A percentile compares a stretch with the other conserved stretches of the same genome.
Evolutionary conservation across 2,797 vertebrate species (phyloP).

Genomic region (Merluccius polli): DNA sequence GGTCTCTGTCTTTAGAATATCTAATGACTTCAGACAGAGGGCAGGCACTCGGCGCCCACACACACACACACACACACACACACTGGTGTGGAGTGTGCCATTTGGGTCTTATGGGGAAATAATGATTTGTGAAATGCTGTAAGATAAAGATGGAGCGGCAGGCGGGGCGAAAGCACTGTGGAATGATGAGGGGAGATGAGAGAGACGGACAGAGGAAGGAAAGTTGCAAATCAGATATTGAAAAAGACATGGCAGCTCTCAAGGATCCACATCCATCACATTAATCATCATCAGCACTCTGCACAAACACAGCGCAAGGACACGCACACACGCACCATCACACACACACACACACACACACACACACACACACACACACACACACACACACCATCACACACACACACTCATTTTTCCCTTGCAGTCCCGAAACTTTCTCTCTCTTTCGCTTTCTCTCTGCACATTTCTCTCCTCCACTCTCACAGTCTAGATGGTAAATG

Average conservation of each 20-base stretch:
- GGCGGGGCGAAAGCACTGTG: not conserved
- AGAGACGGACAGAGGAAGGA: conserved; percentile 16
- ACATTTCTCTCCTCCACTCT: not conserved
- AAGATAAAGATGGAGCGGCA: conserved; percentile 27
- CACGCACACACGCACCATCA: conserved; percentile 1
- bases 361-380: not conserved
- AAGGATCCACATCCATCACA: conserved; percentile 42
- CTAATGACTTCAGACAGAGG: conserved; percentile 59
- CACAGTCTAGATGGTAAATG: no score
- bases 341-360: conserved; percentile 16
- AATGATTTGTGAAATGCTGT: conserved; percentile 53
- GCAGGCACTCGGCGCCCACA: conserved; percentile 8
- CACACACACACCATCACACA: not conserved
- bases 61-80: conserved; percentile 13
- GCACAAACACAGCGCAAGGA: conserved; percentile 7
- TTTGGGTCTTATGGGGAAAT: conserved; percentile 44
- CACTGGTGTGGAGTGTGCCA: conserved; percentile 48
- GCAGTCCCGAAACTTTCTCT: not conserved
- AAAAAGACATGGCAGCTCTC: conserved; percentile 35
- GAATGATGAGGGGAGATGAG: not conserved
- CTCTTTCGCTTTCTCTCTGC: conserved; percentile 11
- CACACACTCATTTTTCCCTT: not conserved
- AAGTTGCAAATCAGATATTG: conserved; percentile 32
- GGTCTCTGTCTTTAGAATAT: conserved; percentile 65
- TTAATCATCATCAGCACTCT: conserved; percentile 48